Base-by-base conservation (phyloP, 1,140 invertebrate species). In the Drosophila biarmipes region DNA sequence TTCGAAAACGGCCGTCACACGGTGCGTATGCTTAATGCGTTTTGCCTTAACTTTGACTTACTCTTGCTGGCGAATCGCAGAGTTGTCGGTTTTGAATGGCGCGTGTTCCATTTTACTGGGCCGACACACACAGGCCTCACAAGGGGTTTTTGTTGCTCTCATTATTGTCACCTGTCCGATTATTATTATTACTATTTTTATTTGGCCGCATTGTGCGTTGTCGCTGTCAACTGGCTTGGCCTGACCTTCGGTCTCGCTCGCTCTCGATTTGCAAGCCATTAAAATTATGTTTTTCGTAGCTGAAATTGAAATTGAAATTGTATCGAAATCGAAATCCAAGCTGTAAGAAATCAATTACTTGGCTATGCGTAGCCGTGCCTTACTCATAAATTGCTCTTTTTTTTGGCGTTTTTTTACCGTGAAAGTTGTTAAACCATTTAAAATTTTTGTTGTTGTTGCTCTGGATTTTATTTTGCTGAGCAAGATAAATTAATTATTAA, bases 161-260 rank as follows among this genome's bases (percentile, higher is more conserved):
- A 73, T 85, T 86, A 80, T 86, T 85, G 81, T 86, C 73, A 81
- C 78, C 82, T 87, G 81, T 81, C 82, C 64, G 82, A 87, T 81
- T 78, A 86, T 80, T 85, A 77, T 85, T 61, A 71, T 78, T 55
- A 58, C 69, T 77, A 64, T 49, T 58, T 52, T 48, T 64, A 48
- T 73, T 82, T 68, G 56, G 73, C 78, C 59, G 61, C 86, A 80
- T 74, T 81, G 81, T 86, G 81, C 81, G 81, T 80, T 77, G 78
- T 67, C 52, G 52, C 43, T 75, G 73, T 82, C 68, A 46, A 64
- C 72, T 78, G 34, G 35, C 73, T 68, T 58, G 58, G 49, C 40
- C 46, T 59, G 80, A 80, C 81, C 81, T 86, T 85, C 80, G 49
- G 12, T 49, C 42, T 43, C 14, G 49, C 48, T 67, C 53, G 75